These are phyloP conservation scores for Orthonychiurus folsomi DNA, from an alignment of 2,888 invertebrate genomes.

Conservation along the genomic window DNA sequence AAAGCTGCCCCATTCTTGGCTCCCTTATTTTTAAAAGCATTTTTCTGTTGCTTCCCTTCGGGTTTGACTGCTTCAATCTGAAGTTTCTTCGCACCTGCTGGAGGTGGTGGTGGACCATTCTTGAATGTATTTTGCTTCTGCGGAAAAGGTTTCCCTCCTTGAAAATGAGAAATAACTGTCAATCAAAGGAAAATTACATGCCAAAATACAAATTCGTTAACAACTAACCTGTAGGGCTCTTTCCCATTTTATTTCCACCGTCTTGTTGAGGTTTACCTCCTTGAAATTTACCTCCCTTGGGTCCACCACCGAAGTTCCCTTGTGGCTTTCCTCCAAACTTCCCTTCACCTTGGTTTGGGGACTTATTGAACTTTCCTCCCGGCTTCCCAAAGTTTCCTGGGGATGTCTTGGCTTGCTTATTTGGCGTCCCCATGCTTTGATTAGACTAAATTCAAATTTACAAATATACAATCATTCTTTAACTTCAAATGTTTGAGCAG, in stretches of 20 bases:
- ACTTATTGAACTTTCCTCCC: background rate
- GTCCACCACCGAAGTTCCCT: background rate
- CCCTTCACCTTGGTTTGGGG: background rate
- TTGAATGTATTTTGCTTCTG: background rate
- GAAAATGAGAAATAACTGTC: background rate
- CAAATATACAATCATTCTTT: too few species aligned
- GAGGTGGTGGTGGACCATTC: constrained; percentile 1
- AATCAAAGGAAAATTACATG: too few species aligned
- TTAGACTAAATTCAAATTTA: too few species aligned
- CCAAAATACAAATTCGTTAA: too few species aligned
- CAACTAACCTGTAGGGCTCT: too few species aligned
- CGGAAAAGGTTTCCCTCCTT: too few species aligned
- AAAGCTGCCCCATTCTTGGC: constrained; percentile 17
- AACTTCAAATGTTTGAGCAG: too few species aligned
- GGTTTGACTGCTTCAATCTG: background rate
- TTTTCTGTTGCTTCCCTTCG: constrained; percentile 3
- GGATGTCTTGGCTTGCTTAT: background rate
- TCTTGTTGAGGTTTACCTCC: background rate
- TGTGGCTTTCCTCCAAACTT: background rate
- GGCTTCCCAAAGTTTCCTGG: constrained; percentile 7
- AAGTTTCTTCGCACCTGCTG: constrained; percentile 5
- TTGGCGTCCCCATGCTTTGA: background rate
- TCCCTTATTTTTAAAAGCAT: constrained; percentile 17
- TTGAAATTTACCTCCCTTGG: background rate
- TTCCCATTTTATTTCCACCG: too few species aligned